These are phyloP conservation scores for Aricia agestis DNA, from an alignment of 1,140 invertebrate species.

Conservation along the genomic window DNA sequence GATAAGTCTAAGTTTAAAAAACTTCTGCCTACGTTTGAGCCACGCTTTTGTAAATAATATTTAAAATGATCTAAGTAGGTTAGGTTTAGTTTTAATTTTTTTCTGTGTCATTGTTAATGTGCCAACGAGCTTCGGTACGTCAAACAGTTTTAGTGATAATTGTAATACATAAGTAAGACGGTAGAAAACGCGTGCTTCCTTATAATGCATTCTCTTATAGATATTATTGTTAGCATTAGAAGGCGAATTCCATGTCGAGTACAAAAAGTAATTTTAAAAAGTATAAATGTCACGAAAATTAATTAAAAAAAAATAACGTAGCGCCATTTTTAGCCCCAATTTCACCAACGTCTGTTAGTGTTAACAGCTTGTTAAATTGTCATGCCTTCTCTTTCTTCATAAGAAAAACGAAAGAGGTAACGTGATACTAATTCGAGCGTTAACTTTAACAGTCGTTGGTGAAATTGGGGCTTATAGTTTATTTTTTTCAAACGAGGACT, in stretches of 20 bases:
- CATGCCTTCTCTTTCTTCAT: too few relatives aligned
- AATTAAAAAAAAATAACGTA: slow-evolving; percentile 20
- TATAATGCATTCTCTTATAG: slow-evolving; percentile 52
- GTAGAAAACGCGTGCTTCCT: slow-evolving; percentile 65
- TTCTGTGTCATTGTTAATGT: slow-evolving; percentile 64
- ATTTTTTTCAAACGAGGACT: slow-evolving; percentile 25
- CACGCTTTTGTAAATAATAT: slow-evolving; percentile 60
- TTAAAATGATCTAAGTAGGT: slow-evolving; percentile 63
- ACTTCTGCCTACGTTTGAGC: slow-evolving; percentile 47
- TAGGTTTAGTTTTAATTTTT: slow-evolving; percentile 38
- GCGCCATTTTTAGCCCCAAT: background rate
- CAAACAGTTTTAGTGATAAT: slow-evolving; percentile 38
- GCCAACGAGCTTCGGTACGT: slow-evolving; percentile 50
- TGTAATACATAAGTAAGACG: slow-evolving; percentile 50
- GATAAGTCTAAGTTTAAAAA: slow-evolving; percentile 49
- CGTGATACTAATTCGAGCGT: too few relatives aligned
- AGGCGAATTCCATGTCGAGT: slow-evolving; percentile 24
- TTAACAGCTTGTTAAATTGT: too few relatives aligned
- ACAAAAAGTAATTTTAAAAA: slow-evolving; percentile 28
- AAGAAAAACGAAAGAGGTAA: too few relatives aligned
- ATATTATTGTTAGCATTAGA: slow-evolving; percentile 34
- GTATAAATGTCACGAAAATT: slow-evolving; percentile 6
- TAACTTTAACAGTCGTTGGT: too few relatives aligned
- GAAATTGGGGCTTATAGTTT: too few relatives aligned
- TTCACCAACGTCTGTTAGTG: too few relatives aligned